These are phyloP conservation scores for Tolypeutes matacus DNA, from an alignment of 2,797 vertebrate species.

Conservation along the genomic window DNA sequence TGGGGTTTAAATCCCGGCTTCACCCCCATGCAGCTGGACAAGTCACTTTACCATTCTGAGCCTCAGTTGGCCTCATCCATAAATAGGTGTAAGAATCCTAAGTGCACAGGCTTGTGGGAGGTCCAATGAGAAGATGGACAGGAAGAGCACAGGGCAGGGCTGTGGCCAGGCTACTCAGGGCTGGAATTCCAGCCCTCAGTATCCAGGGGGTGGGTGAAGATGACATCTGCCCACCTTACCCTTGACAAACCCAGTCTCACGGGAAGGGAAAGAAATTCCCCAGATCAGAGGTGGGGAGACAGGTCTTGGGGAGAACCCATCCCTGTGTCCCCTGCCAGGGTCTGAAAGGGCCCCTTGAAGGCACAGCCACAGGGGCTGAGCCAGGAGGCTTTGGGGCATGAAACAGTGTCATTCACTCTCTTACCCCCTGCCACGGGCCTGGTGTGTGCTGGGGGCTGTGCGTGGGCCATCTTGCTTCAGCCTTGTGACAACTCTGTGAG, in stretches of 20 bases:
- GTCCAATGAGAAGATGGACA: background rate
- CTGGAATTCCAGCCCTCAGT: background rate
- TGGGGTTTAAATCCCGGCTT: background rate
- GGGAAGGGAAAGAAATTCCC: background rate
- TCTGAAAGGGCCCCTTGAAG: background rate
- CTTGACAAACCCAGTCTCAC: background rate
- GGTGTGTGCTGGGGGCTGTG: background rate
- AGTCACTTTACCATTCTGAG: background rate
- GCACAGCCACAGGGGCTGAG: too few relatives aligned
- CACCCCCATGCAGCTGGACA: background rate
- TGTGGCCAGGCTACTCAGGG: background rate
- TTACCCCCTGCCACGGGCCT: fast-evolving
- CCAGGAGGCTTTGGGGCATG: background rate
- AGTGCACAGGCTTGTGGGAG: background rate
- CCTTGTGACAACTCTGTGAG: fast-evolving
- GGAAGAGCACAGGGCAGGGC: background rate
- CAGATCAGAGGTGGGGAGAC: background rate
- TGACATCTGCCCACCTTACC: background rate
- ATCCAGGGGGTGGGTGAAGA: background rate
- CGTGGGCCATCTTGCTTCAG: background rate
- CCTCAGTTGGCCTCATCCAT: background rate
- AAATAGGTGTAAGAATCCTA: background rate
- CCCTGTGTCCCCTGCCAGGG: background rate
- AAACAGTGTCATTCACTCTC: fast-evolving
- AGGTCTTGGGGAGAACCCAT: background rate